Base-by-base conservation (phyloP, 2,797 vertebrate genomes). In the Diceros bicornis region DNA sequence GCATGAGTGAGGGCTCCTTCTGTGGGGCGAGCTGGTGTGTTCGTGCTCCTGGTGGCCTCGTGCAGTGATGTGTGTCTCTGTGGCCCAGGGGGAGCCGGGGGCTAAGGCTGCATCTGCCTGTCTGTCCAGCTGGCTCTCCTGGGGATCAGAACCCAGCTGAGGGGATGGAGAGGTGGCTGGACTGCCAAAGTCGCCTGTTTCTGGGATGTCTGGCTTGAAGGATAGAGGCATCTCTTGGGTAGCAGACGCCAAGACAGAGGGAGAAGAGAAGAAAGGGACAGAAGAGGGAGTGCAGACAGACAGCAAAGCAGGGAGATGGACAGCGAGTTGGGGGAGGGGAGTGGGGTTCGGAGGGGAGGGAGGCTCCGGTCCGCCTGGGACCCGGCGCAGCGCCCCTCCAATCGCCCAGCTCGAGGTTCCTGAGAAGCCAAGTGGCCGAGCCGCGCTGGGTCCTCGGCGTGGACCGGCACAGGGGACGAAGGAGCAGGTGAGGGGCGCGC, bases 401-500 rank as follows among this genome's bases (percentile, higher is more conserved):
- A 17, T 18, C 17, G 25, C 84, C 37, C 41, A 18, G 74, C 75
- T 37, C 21, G 0, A 13, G 44, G 62, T 2, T 61, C n/a, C 47
- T 0, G 66, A 37, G 77, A 18, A 13, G 92, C 62, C 27, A 7
- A 14, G 78, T 14, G 3, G 25, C 55, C 1, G 10, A 2, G 77
- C 44, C 18, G 1, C 29, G 8, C 41, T 6, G 4, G 34, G 75
- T 14, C 64, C 66, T 21, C 18, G 1, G 4, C 7, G 41, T 2
- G 62, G 41, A 25, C 16, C 7, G 57, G n/a, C 57, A 44, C 66
- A 0, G 68, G 84, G 71, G 5, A 4, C 13, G 18, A 3, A 13
- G 32, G 8, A 6, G 25, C 44, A 2, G 32, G n/a, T 0, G 52
- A 59, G 2, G n/a, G 20, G 17, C 12, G 47, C 8, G 34, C 57